Base-by-base conservation (phyloP, 2,113 vertebrate species). In the Poecilia latipinna region DNA sequence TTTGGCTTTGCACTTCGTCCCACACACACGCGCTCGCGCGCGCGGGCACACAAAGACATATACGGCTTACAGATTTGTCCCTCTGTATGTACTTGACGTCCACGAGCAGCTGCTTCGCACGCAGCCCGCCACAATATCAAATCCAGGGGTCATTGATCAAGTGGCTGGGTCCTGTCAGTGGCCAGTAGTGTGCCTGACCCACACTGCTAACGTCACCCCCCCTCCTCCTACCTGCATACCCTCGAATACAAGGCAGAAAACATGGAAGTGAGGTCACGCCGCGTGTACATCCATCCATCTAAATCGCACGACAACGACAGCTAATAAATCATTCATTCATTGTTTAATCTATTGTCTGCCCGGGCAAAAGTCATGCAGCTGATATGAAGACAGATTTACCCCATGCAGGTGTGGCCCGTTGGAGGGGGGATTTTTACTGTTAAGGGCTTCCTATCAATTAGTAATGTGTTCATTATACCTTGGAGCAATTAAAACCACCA, bases 301-400 rank as follows among this genome's bases (percentile, higher is more conserved):
- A 95, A 95, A 93, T 94, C 92, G 92, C 91, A 91, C 93, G 94
- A 94, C 94, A 95, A 92, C 92, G 90, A 94, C 90, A 94, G 93
- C 93, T 94, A 95, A 95, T 95, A 95, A 95, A 95, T 95, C 95
- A 95, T 94, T 94, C 94, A 95, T 95, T 95, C 95, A 95, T 95
- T 93, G 94, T 95, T 95, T 94, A 95, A 95, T 94, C 95, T 93
- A 95, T 94, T 93, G 93, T 93, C 92, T 94, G 90, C 90, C 89
- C 67, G 87, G 91, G 91, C 93, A 93, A 90, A 92, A 93, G 91
- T 93, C 91, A 88, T 77, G 90, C 57, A 79, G 88, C 90, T 91
- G 90, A 90, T 93, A 93, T 91, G 91, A 93, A 93, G 90, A 80
- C 89, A 88, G 88, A 93, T 92, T 92, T 92, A 74, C 91, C 88